phyloP scores from a whole-genome alignment of 2,797 vertebrate genomes.

The Lophius americanus region DNA sequence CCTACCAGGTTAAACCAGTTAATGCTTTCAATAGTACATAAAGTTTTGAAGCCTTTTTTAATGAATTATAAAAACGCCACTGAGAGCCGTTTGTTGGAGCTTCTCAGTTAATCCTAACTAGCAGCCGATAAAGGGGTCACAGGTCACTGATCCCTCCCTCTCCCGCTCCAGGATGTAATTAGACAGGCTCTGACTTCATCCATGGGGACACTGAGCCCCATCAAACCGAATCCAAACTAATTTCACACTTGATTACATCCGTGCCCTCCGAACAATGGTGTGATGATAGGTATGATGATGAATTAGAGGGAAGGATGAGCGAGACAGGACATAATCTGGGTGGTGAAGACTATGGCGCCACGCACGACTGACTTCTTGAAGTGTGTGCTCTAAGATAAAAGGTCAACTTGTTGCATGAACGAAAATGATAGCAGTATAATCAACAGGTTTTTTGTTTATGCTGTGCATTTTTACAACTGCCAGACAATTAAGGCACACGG shows the following conservation, averaged over 20 bases:
- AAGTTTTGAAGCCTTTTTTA: too few species aligned
- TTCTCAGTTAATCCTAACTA: slow-evolving; percentile 33
- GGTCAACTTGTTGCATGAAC: neutral
- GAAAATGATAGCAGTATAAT: neutral
- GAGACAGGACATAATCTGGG: neutral
- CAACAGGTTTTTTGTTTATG: neutral
- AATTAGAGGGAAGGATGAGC: neutral
- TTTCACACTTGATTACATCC: slow-evolving; percentile 61
- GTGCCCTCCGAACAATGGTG: slow-evolving; percentile 42
- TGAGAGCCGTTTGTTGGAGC: neutral
- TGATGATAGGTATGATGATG: slow-evolving; percentile 28
- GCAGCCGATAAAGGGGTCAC: slow-evolving; percentile 22
- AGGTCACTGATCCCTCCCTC: slow-evolving; percentile 36
- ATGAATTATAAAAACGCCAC: too few species aligned
- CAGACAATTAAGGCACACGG: too few species aligned
- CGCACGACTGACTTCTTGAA: neutral
- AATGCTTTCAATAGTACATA: too few species aligned
- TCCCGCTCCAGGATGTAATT: slow-evolving; percentile 30
- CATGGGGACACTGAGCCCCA: slow-evolving; percentile 28
- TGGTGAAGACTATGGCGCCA: neutral
- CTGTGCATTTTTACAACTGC: neutral
- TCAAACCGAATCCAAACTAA: slow-evolving; percentile 59
- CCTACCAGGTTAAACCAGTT: too few species aligned
- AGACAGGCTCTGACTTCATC: slow-evolving; percentile 45
- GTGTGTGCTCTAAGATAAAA: neutral